Conservation (phyloP, 2,113 vertebrate genomes). For the Stigmatopora argus region DNA sequence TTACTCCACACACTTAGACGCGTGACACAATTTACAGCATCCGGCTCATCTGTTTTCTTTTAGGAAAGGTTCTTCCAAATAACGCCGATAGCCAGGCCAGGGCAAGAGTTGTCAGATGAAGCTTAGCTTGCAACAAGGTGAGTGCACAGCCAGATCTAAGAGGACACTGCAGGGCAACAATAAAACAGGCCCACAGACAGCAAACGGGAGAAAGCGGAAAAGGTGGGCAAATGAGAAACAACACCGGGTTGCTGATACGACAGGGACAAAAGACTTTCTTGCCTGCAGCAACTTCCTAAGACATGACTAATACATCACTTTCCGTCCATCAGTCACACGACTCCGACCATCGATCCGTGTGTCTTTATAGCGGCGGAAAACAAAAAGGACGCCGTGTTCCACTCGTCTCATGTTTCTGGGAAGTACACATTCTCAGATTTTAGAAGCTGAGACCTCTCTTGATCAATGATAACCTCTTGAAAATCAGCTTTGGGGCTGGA, state of each 20-base stretch:
- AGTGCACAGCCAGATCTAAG: constrained; percentile 30
- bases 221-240: constrained; percentile 48
- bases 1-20: too few species aligned
- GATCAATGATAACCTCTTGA: not conserved
- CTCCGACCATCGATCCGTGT: constrained; percentile 27
- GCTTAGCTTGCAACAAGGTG: constrained; percentile 12
- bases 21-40: constrained; percentile 1
- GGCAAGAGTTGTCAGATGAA: constrained; percentile 23
- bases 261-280: constrained; percentile 51
- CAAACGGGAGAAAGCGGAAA: not conserved
- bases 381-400: constrained; percentile 18
- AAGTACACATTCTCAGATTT: not conserved
- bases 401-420: constrained; percentile 5
- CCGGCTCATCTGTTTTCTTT: constrained; percentile 1
- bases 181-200: constrained; percentile 24
- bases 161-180: constrained; percentile 40
- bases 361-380: constrained; percentile 29
- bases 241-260: constrained; percentile 36
- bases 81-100: constrained; percentile 11
- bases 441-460: not conserved
- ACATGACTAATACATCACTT: constrained; percentile 54
- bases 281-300: constrained; percentile 33
- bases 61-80: constrained; percentile 5
- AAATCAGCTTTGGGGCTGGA: too few species aligned
- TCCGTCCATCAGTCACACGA: constrained; percentile 45